A percentile compares a stretch with the other conserved stretches of the same genome.
These are phyloP conservation scores for Gari tellinella DNA, from an alignment of 2,888 invertebrate species.

Conservation along the genomic window DNA sequence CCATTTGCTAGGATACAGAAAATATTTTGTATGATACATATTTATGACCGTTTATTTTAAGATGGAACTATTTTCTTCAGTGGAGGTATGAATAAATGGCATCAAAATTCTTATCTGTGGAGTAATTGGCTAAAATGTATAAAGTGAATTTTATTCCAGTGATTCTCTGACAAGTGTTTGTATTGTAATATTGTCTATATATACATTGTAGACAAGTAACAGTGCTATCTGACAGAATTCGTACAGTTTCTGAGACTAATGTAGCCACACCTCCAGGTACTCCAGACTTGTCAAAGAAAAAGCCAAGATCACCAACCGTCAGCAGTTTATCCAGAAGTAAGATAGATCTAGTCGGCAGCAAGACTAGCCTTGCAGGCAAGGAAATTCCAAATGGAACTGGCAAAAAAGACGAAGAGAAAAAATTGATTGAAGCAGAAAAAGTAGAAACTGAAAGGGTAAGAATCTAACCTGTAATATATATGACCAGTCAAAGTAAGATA, in stretches of 20 bases:
- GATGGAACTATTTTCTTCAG: too few relatives aligned
- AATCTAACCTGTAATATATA: too few relatives aligned
- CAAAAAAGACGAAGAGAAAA: constrained; percentile 67
- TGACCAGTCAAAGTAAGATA: too few relatives aligned
- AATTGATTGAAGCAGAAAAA: constrained; percentile 80
- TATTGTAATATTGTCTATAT: neutral
- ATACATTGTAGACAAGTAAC: constrained; percentile 67
- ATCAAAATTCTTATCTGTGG: neutral
- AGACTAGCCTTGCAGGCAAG: constrained; percentile 22
- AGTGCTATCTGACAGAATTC: constrained; percentile 58
- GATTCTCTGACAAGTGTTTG: too few relatives aligned
- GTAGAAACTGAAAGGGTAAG: constrained; percentile 81
- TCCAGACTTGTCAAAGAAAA: constrained; percentile 26
- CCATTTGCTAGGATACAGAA: too few relatives aligned
- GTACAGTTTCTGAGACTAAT: constrained; percentile 54
- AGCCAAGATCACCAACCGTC: constrained; percentile 1
- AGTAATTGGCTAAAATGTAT: too few relatives aligned
- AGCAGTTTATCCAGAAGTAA: constrained; percentile 16
- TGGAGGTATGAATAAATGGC: too few relatives aligned
- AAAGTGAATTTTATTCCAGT: too few relatives aligned
- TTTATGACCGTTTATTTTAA: too few relatives aligned
- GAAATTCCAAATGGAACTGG: constrained; percentile 46
- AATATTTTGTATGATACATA: too few relatives aligned
- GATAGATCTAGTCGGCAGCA: constrained; percentile 1
- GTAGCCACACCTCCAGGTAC: constrained; percentile 52